Base-by-base conservation (phyloP, 1,140 invertebrate species). In the Zaprionus capensis region DNA sequence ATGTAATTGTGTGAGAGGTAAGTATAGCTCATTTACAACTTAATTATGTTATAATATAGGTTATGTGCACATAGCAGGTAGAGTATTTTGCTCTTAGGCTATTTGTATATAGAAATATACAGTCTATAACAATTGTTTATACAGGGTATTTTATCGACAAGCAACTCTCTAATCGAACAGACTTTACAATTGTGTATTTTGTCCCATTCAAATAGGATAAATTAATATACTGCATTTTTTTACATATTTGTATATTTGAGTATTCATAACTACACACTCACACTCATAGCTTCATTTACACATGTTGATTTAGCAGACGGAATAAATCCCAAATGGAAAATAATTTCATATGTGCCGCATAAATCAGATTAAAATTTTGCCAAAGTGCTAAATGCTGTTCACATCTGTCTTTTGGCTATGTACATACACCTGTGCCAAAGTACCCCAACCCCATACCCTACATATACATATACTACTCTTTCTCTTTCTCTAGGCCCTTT, bases 351-450 rank as follows among this genome's bases (percentile, higher is more conserved):
- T 71, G 55, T 41, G 59, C 12, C 15, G 24, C 58, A 62, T 68
- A 68, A 77, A 77, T 77, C 71, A 73, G 75, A 77, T 77, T 77
- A 77, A 73, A 77, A 74, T 73, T 41, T 67, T 74, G 58, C 58
- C 66, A 73, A 64, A 74, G 64, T 74, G 75, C 64, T 77, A 74
- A 77, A 77, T 44, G 64, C 34, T 53, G 73, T 53, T 26, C 66
- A 74, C 66, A 74, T 41, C 55, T 59, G 71, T 71, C 53, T 63
- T 75, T 34, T 67, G 34, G 17, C 63, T 46, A 41, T 63, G 36
- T 38, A 34, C 41, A 44, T n/a, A 44, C 41, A 44, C n/a, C 41
- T 44, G n/a, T 17, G 41, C 41, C 41, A 7, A 38, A 38, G 36
- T 46, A 6, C 41, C 41, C n/a, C n/a, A 17, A 9, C 41, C 41